Evolutionary conservation across 2,113 vertebrate genomes (phyloP).

Genomic region (Labeo catla): DNA sequence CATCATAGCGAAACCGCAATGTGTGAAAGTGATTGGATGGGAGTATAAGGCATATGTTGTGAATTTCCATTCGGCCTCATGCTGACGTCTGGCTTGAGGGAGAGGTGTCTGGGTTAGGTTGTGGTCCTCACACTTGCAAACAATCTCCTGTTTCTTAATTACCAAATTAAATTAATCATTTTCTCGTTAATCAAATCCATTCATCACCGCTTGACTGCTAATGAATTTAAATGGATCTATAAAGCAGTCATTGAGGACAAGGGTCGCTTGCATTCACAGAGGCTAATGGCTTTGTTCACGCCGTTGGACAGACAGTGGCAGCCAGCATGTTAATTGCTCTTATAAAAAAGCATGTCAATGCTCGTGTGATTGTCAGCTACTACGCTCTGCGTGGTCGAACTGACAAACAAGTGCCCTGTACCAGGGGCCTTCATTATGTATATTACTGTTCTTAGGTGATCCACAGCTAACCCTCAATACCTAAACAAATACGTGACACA

Average conservation of each 20-base stretch:
- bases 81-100: slow-evolving; percentile 6
- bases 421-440: background rate
- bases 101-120: slow-evolving; percentile 21
- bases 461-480: background rate
- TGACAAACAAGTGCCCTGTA: slow-evolving; percentile 29
- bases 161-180: slow-evolving; percentile 65
- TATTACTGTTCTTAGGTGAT: slow-evolving; percentile 13
- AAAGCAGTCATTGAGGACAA: slow-evolving; percentile 54
- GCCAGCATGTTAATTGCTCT: slow-evolving; percentile 58
- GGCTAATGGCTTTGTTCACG: slow-evolving; percentile 60
- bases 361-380: slow-evolving; percentile 37
- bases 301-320: slow-evolving; percentile 48
- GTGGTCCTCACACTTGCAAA: slow-evolving; percentile 53
- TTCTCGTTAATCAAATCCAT: slow-evolving; percentile 64
- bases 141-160: slow-evolving; percentile 62
- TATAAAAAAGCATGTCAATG: slow-evolving; percentile 55
- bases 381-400: slow-evolving; percentile 34
- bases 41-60: slow-evolving; percentile 42
- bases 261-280: slow-evolving; percentile 54
- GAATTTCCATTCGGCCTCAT: slow-evolving; percentile 29
- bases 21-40: slow-evolving; percentile 38
- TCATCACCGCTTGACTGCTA: slow-evolving; percentile 61
- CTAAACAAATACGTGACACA: slow-evolving; percentile 1
- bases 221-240: slow-evolving; percentile 67
- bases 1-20: slow-evolving; percentile 10